Base-by-base conservation (phyloP, 2,113 vertebrate species). In the Tinamus guttatus region DNA sequence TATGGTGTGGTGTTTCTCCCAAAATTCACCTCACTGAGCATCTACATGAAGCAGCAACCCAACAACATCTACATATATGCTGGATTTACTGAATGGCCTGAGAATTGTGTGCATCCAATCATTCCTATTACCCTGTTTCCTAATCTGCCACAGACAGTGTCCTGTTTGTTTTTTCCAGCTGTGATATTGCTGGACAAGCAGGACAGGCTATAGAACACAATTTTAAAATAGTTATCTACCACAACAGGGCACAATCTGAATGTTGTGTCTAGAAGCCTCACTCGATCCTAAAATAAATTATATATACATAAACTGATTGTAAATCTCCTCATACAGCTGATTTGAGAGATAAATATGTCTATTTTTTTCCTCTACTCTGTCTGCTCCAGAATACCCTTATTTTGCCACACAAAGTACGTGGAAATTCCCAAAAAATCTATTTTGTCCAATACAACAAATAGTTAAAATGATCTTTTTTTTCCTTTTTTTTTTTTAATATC, bases 1-100 rank as follows among this genome's bases (percentile, higher is more conserved):
- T 25, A 18, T 10, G 13, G 9, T 25, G 3, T 8, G n/a, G 9
- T n/a, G 3, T 11, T n/a, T 51, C 38, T 49, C 81, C 56, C 83
- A 81, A 17, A 62, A 70, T 78, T 81, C 75, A 78, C 38, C 10
- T 65, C 36, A 38, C 24, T 28, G 8, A 81, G 43, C 27, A 32
- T 18, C 30, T 38, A 34, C 11, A 19, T n/a, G 43, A 47, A 85
- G 63, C 25, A 11, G 30, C 24, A 54, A 47, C 43, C 30, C 41
- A 32, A n/a, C 12, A 68, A 30, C 51, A 67, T 4, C 19, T 14
- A 6, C n/a, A 13, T 10, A 45, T 4, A 4, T 0, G 8, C n/a
- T 34, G 81, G 51, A 16, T 5, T 85, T 38, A 56, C 34, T 5
- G 10, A 22, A n/a, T 5, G 4, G 49, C 45, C 40, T n/a, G 45